Evolutionary conservation across 2,797 vertebrate species (phyloP).

Genomic region (Spheniscus humboldti): DNA sequence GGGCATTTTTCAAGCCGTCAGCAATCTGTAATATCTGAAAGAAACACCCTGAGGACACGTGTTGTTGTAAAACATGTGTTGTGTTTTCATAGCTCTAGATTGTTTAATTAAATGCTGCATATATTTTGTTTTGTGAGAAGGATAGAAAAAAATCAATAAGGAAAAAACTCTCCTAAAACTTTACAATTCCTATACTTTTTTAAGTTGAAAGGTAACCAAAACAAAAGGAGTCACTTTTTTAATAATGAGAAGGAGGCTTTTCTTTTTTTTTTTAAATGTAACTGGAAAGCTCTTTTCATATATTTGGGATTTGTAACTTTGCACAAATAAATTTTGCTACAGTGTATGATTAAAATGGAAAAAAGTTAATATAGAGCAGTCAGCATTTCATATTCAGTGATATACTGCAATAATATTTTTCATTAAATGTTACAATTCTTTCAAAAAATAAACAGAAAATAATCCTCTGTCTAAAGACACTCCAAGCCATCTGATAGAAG

Average conservation of each 20-base stretch:
- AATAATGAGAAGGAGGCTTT: background rate
- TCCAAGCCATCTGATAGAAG: background rate
- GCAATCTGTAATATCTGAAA: constrained; percentile 1
- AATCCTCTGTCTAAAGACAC: background rate
- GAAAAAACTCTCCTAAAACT: constrained; percentile 41
- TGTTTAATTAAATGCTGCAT: constrained; percentile 53
- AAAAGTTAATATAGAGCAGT: constrained; percentile 7
- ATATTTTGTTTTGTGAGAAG: constrained; percentile 28
- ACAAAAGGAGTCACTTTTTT: constrained; percentile 12
- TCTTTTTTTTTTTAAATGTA: background rate
- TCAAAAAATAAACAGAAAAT: background rate
- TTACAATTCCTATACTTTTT: background rate
- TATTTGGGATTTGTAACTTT: constrained; percentile 52
- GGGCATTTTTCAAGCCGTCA: constrained; percentile 19
- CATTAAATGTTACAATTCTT: background rate
- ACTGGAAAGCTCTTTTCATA: constrained; percentile 34
- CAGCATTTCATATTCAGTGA: constrained; percentile 5
- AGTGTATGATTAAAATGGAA: constrained; percentile 21
- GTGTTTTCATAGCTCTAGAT: constrained; percentile 34
- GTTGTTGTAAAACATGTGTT: constrained; percentile 35
- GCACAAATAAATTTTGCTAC: constrained; percentile 25
- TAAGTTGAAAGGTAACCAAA: constrained; percentile 47
- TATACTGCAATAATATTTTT: background rate
- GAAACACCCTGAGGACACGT: constrained; percentile 25
- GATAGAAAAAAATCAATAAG: background rate